Percentiles rank a stretch among this genome's conserved stretches.
Evolutionary conservation across 2,113 vertebrate genomes (phyloP).

Genomic region (Nansenia antarctica): DNA sequence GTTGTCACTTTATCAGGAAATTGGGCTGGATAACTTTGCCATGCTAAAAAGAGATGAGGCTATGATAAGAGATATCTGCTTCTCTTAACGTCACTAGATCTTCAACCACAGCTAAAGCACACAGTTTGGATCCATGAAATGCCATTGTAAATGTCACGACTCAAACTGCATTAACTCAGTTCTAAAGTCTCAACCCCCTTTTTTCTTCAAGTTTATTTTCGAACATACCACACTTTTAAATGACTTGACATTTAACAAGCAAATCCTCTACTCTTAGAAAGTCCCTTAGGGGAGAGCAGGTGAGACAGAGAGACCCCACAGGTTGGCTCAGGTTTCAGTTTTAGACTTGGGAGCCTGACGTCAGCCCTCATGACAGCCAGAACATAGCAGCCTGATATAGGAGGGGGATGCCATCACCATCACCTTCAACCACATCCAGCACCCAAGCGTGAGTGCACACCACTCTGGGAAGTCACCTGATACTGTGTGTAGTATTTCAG

Average conservation of each 20-base stretch:
- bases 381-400: conserved; percentile 41
- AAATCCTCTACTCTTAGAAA: conserved; percentile 17
- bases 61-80: background rate
- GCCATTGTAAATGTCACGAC: conserved; percentile 60
- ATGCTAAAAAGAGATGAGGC: background rate
- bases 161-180: conserved; percentile 56
- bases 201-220: conserved; percentile 20
- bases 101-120: conserved; percentile 16
- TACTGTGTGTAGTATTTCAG: conserved; percentile 35
- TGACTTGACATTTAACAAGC: conserved; percentile 62
- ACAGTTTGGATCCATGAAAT: conserved; percentile 46
- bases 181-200: conserved; percentile 48
- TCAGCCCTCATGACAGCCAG: background rate
- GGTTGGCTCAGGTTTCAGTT: conserved; percentile 34
- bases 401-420: conserved; percentile 36
- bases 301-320: conserved; percentile 22
- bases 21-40: background rate
- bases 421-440: conserved; percentile 47
- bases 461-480: conserved; percentile 36
- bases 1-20: conserved; percentile 23
- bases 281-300: conserved; percentile 34
- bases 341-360: conserved; percentile 16
- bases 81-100: conserved; percentile 8
- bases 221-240: conserved; percentile 48
- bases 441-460: conserved; percentile 27